Percentiles rank a stretch among this genome's conserved stretches.
These are phyloP conservation scores for Cyprinodon variegatus DNA, from an alignment of 2,113 vertebrate genomes.

Conservation along the genomic window DNA sequence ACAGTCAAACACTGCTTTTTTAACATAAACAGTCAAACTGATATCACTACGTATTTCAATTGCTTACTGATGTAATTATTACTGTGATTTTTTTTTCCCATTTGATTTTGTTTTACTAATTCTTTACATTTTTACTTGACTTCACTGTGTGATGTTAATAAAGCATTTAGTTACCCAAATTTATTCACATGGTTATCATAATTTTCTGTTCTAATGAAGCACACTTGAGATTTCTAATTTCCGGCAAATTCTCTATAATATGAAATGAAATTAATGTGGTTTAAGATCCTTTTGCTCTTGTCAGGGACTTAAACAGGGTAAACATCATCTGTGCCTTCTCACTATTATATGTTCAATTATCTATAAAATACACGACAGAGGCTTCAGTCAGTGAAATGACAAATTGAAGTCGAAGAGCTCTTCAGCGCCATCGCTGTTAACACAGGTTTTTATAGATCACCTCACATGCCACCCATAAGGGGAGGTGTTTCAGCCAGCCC, in stretches of 20 bases:
- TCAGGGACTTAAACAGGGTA: slow-evolving; percentile 22
- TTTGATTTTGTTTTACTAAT: too few relatives aligned
- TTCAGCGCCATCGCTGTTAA: slow-evolving; percentile 52
- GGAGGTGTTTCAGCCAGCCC: slow-evolving; percentile 61
- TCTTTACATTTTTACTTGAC: too few relatives aligned
- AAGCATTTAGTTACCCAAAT: neutral
- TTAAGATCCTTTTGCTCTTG: slow-evolving; percentile 6
- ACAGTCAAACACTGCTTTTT: too few relatives aligned
- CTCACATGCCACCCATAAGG: slow-evolving; percentile 48
- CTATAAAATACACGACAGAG: slow-evolving; percentile 62
- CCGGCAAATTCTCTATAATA: slow-evolving; percentile 24
- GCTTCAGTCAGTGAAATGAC: slow-evolving; percentile 53
- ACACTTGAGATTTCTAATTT: slow-evolving; percentile 24
- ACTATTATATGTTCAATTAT: slow-evolving; percentile 71
- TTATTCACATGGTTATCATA: neutral
- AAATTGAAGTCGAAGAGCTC: slow-evolving; percentile 45
- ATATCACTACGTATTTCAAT: too few relatives aligned
- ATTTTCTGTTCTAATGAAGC: slow-evolving; percentile 3
- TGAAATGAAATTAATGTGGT: slow-evolving; percentile 51
- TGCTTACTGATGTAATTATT: too few relatives aligned
- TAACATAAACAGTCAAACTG: too few relatives aligned
- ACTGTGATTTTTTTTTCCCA: too few relatives aligned
- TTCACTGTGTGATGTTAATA: neutral
- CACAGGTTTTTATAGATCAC: slow-evolving; percentile 67
- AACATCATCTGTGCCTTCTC: slow-evolving; percentile 36